Evolutionary conservation across 2,797 vertebrate genomes (phyloP), one percentile per base, ranked within the genome.

Genomic region (Sebastes flavidus): DNA sequence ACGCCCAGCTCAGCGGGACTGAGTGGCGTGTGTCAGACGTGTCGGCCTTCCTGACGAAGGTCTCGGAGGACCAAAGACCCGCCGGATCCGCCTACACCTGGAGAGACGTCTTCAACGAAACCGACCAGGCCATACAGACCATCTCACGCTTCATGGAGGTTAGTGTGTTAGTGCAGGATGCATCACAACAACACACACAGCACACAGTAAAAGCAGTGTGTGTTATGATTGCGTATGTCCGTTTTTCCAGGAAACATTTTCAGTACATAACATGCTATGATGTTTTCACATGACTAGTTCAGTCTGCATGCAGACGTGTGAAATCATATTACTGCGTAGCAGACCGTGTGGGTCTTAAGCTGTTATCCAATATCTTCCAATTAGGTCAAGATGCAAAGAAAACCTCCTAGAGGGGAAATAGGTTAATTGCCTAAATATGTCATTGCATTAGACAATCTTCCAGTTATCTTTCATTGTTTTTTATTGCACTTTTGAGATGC

Each of bases 71-170:
- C 81, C 82, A 76, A 0, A 92, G 89, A 38, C 82, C 94, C 1
- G 71, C 83, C 1, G 94, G 94, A 27, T 94, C 96, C 0, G 85
- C 85, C 2, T 97, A 97, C 66, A 99, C 97, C 27, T 99, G 99
- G 99, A 93, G 96, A 82, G 95, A 98, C 0, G 96, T 96, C 69
- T 98, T 98, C 94, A 99, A 99, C 10, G 99, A 99, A 91, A 98
- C 97, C 0, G 97, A 97, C 90, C 94, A 94, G 22, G 97, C 97
- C 80, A 94, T 99, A 81, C 96, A 95, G 80, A 98, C 96, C 77
- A 97, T 99, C 82, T 97, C 98, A 4, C 97, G 94, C 42, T 99
- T 99, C 90, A 99, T 99, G 98, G 98, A 99, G 97, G 99, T 99
- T 71, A 83, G 94, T 88, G 20, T 56, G 60, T 49, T 20, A 29